Evolutionary conservation across 1,140 invertebrate genomes (phyloP).

Genomic region (Argopecten irradians): DNA sequence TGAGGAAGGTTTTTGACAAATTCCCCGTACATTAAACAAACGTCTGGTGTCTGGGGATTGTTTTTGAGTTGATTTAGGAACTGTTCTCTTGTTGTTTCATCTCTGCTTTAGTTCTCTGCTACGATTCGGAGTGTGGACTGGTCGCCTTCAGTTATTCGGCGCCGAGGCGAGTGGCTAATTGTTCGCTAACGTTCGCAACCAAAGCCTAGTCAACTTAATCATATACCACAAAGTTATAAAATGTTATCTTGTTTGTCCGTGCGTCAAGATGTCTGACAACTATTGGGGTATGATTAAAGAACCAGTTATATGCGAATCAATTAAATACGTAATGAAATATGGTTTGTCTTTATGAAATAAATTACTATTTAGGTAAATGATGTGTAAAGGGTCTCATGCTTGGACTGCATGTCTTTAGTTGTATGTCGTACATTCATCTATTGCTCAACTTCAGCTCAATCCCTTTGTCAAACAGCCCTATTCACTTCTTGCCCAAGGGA

Average conservation of each 20-base stretch:
- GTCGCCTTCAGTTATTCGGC: neutral
- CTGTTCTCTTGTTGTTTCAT: neutral
- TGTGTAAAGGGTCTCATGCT: neutral
- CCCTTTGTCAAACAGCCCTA: constrained; percentile 34
- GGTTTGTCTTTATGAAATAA: neutral
- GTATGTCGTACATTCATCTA: constrained; percentile 36
- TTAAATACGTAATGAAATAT: neutral
- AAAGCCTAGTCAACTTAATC: neutral
- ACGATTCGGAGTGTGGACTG: neutral
- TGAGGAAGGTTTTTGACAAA: neutral
- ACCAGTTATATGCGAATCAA: neutral
- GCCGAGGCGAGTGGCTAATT: neutral
- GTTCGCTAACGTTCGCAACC: neutral
- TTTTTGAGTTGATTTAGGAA: neutral
- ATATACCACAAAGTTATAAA: neutral
- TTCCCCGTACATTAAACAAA: neutral
- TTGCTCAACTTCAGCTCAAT: constrained; percentile 35
- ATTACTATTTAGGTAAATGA: neutral
- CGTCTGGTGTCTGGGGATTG: constrained; percentile 19
- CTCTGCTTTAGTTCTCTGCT: neutral
- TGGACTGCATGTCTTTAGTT: neutral
- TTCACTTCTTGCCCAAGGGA: constrained; percentile 27
- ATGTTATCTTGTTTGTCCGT: neutral
- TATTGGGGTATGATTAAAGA: neutral
- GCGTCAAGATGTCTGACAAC: neutral